Base-by-base conservation (phyloP, 2,113 vertebrate species). In the Epinephelus lanceolatus region DNA sequence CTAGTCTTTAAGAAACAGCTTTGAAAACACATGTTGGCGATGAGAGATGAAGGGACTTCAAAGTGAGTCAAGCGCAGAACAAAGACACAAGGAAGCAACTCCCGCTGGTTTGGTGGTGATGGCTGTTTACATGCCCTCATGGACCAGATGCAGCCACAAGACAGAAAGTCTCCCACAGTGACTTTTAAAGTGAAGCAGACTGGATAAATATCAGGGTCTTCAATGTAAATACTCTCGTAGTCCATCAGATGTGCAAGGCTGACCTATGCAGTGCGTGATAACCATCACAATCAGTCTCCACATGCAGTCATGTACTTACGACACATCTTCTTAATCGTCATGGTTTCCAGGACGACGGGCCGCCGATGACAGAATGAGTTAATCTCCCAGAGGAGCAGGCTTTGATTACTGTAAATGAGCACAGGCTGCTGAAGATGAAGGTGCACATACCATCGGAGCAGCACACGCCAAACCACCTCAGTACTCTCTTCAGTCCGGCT, bases 301-400 rank as follows among this genome's bases (percentile, higher is more conserved):
- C 65, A 33, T 25, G 57, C 47, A 21, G 59, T 2, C 59, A 33
- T 80, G 68, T 61, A 85, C 89, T 92, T 83, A 86, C 62, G 56
- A 72, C 72, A 66, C 78, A 80, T 85, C 76, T 88, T 90, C 73
- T 92, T 90, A 75, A 90, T 89, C 25, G 52, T 71, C 76, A 77
- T 11, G 53, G 78, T 83, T 80, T 83, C 72, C 86, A 60, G 63
- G 52, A 56, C 13, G 42, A 83, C 1, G 7, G 55, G 45, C 33
- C 21, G 4, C 49, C 10, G 30, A 47, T 9, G 42, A 66, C 55
- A 62, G 69, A 82, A 56, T 30, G 76, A 76, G 30, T 86, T 81
- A 27, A 90, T 88, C 84, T 85, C 71, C 73, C 71, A 37, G 60
- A 65, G 49, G 89, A 80, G 74, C 37, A 15, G 40, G 74, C 45